Evolutionary conservation across 2,797 vertebrate species (phyloP).

Genomic region (Arctocebus calabarensis): DNA sequence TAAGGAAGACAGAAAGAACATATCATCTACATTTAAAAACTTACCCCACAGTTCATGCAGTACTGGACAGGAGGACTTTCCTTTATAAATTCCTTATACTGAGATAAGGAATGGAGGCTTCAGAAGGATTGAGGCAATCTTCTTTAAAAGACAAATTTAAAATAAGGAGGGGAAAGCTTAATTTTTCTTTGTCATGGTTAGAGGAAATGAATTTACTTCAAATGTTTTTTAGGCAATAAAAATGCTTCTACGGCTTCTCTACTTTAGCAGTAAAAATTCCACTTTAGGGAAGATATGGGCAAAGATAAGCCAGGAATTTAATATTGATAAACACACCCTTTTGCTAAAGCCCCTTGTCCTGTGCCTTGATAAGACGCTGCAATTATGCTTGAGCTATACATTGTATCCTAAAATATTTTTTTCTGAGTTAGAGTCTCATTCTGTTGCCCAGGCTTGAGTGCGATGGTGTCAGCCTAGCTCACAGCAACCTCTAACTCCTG

Average conservation of each 20-base stretch:
- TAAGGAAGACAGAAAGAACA: background rate
- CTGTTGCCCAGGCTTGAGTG: too few species aligned
- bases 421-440: too few species aligned
- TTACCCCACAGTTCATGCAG: background rate
- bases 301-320: constrained; percentile 62
- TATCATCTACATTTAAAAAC: background rate
- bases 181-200: constrained; percentile 30
- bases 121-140: background rate
- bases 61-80: background rate
- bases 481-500: too few species aligned
- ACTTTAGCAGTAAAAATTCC: constrained; percentile 60
- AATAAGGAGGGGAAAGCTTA: background rate
- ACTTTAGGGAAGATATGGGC: constrained; percentile 20
- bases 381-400: constrained; percentile 39
- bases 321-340: constrained; percentile 53
- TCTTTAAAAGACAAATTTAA: constrained; percentile 40
- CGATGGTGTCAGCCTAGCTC: too few species aligned
- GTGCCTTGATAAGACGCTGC: constrained; percentile 9
- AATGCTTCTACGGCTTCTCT: background rate
- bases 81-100: background rate
- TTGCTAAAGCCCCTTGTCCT: constrained; percentile 41
- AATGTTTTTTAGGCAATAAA: constrained; percentile 55
- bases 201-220: constrained; percentile 61
- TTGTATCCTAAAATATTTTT: constrained; percentile 29
- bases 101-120: background rate